These are phyloP conservation scores for Micrasema minimum DNA, from an alignment of 1,140 invertebrate genomes.

Conservation along the genomic window DNA sequence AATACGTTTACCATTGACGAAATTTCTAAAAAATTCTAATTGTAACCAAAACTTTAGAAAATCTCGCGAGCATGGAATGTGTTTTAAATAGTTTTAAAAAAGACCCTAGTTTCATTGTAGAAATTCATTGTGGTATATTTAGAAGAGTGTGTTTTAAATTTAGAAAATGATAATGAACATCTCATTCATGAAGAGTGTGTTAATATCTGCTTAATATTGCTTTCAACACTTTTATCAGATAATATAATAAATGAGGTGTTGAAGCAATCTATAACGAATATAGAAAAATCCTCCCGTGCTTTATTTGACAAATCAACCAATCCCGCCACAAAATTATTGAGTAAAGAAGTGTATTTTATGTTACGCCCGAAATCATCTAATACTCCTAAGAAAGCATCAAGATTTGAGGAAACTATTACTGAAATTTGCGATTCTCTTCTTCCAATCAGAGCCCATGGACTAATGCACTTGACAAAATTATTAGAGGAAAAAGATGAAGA, in stretches of 20 bases:
- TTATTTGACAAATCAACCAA: conserved; percentile 53
- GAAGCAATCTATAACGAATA: conserved; percentile 53
- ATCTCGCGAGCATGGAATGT: conserved; percentile 44
- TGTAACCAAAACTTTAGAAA: conserved; percentile 54
- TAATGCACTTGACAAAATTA: conserved; percentile 78
- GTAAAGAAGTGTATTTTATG: conserved; percentile 50
- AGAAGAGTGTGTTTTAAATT: conserved; percentile 51
- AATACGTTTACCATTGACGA: conserved; percentile 42
- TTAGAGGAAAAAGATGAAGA: conserved; percentile 74
- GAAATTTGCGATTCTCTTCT: conserved; percentile 79
- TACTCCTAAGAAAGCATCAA: conserved; percentile 57
- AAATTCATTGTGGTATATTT: conserved; percentile 62
- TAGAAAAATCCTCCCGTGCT: conserved; percentile 48
- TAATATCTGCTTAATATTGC: conserved; percentile 64
- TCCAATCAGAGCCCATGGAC: conserved; percentile 83
- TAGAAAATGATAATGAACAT: conserved; percentile 54
- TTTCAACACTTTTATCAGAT: conserved; percentile 62
- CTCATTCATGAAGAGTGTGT: conserved; percentile 60
- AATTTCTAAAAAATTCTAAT: conserved; percentile 56
- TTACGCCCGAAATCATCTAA: conserved; percentile 40
- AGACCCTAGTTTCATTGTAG: conserved; percentile 58
- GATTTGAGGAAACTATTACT: conserved; percentile 72
- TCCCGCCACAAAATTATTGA: conserved; percentile 52
- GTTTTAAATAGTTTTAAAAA: conserved; percentile 58
- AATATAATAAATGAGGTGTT: conserved; percentile 54